Base-by-base conservation (phyloP, 2,113 vertebrate species). In the Eleginops maclovinus region DNA sequence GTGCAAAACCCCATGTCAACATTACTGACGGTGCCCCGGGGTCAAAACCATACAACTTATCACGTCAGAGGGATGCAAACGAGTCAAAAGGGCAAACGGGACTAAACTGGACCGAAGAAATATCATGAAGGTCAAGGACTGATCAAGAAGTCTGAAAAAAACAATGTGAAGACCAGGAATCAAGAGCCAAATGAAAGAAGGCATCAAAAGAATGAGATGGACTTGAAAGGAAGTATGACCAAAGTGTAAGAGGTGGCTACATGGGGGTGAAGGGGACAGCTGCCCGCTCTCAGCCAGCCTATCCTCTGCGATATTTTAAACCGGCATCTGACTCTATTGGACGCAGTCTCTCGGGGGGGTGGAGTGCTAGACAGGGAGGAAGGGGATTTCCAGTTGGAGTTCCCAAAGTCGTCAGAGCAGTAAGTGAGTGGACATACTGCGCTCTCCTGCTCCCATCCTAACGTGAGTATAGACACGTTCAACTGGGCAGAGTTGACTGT, bases 271-370 rank as follows among this genome's bases (percentile, higher is more conserved):
- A 71, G 91, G 82, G 77, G 78, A 92, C 95, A 95, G 94, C 93
- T 93, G 91, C 49, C 83, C 64, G 28, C 86, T 69, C 77, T 87
- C 65, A 60, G 31, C 54, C 72, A 1, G 82, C 63, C 79, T 85
- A 1, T 79, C 71, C 82, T 63, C 68, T 17, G 82, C 11, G 91
- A 92, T 95, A 95, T 95, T 95, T 95, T 94, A 93, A 95, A 92
- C 91, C 77, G 51, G 66, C 81, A 72, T 85, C 87, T 77, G 79
- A 80, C 80, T 82, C 58, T 58, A 84, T 67, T 87, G 88, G 82
- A 87, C 14, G 41, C 76, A 75, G 84, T 46, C 82, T 78, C 76
- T 59, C n/a, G 67, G 77, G 82, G 67, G 84, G 85, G 89, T 51
- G 77, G 58, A 69, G 89, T 78, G 72, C 22, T 55, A 58, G 70